Conservation (phyloP, 2,888 invertebrate species). For the Opisthograptis luteolata region DNA sequence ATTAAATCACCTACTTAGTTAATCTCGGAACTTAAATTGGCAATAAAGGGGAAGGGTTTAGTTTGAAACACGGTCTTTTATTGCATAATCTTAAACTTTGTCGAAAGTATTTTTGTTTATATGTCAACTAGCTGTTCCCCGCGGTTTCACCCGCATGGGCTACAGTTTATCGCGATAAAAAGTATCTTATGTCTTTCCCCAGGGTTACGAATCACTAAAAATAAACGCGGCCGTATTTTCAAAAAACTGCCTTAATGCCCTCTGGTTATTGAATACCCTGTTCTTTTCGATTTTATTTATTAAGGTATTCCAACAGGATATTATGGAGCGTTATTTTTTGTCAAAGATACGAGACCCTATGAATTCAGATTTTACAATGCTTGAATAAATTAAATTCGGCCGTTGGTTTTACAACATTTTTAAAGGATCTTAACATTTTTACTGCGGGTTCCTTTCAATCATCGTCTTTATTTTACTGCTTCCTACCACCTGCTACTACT, state of each 20-base stretch:
- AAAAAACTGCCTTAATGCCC: too few species aligned
- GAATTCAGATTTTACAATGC: neutral
- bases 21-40: slow-evolving; percentile 2
- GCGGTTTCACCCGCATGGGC: too few species aligned
- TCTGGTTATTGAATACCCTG: too few species aligned
- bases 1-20: slow-evolving; percentile 9
- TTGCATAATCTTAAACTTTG: neutral
- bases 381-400: slow-evolving; percentile 15
- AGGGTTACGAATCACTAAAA: too few species aligned
- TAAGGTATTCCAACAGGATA: too few species aligned
- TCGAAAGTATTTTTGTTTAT: too few species aligned
- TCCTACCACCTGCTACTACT: slow-evolving; percentile 4
- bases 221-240: too few species aligned
- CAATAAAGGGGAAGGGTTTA: neutral
- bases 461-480: slow-evolving; percentile 13
- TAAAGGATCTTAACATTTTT: slow-evolving; percentile 21
- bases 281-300: too few species aligned
- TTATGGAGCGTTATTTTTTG: neutral
- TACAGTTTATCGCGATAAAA: too few species aligned
- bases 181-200: too few species aligned
- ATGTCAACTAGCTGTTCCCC: too few species aligned
- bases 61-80: neutral
- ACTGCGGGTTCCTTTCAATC: slow-evolving; percentile 20
- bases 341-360: slow-evolving; percentile 4
- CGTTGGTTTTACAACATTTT: slow-evolving; percentile 18